A percentile compares a stretch with the other conserved stretches of the same genome.
Conservation (phyloP, 1,140 invertebrate species). For the Luehdorfia chinensis region DNA sequence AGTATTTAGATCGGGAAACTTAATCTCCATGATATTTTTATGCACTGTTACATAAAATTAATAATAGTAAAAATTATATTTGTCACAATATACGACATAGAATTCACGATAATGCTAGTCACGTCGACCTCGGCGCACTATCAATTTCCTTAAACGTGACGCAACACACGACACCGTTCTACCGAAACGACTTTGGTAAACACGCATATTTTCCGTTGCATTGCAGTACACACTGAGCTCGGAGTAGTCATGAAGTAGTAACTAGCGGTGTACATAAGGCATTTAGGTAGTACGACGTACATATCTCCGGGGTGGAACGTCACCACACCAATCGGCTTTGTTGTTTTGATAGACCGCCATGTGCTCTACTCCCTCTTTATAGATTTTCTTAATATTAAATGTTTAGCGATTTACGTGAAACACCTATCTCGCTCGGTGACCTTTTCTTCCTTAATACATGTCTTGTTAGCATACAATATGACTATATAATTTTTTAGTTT, state of each 20-base stretch:
- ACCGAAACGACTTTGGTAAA: constrained; percentile 76
- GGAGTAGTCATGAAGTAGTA: constrained; percentile 76
- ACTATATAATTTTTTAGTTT: no score
- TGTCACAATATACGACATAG: constrained; percentile 49
- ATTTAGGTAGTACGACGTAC: constrained; percentile 76
- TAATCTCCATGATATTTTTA: constrained; percentile 51
- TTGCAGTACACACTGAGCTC: constrained; percentile 76
- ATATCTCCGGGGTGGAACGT: constrained; percentile 75
- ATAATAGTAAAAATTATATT: constrained; percentile 31
- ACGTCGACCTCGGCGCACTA: constrained; percentile 72
- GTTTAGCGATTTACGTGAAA: constrained; percentile 16
- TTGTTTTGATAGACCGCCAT: constrained; percentile 74
- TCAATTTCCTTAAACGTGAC: constrained; percentile 75
- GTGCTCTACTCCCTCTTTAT: constrained; percentile 66
- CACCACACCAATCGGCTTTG: constrained; percentile 74
- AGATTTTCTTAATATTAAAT: constrained; percentile 46
- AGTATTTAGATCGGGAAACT: constrained; percentile 56
- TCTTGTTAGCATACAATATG: not conserved
- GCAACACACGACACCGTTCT: constrained; percentile 75
- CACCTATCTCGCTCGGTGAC: constrained; percentile 15
- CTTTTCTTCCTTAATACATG: not conserved
- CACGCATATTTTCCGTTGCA: constrained; percentile 77
- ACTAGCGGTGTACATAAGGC: constrained; percentile 76
- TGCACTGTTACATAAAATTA: constrained; percentile 44
- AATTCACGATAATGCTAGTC: constrained; percentile 67